Base-by-base conservation (phyloP, 1,140 invertebrate genomes). In the Asobara japonica region DNA sequence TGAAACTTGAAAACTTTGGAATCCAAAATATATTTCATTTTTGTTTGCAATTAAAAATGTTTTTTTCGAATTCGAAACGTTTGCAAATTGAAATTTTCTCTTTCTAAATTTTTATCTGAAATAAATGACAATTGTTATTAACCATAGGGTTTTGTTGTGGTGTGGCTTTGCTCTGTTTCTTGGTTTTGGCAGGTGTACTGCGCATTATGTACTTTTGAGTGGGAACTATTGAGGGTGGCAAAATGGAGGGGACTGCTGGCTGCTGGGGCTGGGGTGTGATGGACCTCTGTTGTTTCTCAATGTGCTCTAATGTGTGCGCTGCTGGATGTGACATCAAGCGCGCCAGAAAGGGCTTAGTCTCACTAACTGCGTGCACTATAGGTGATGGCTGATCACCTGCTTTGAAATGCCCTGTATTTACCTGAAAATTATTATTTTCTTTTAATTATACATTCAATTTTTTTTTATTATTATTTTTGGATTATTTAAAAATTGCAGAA, bases 271-370 rank as follows among this genome's bases (percentile, higher is more conserved):
- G 91, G 13, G 91, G 93, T 10, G 91, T 94, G 66, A 90, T 90
- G 36, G 92, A 92, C 61, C 93, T 89, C 77, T 96, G 94, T 76
- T 95, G 94, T 74, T 95, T 94, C 78, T 97, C 95, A 78, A 97
- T 94, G 82, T 96, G 94, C 79, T 96, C 95, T 8, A 97, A 91
- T 61, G 91, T 92, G 79, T 95, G 93, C 16, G 88, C 89, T 25
- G 93, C 92, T 3, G 93, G 93, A 81, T 94, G 92, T 30, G 93
- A 94, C 91, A 94, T 94, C 30, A 95, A 86, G 69, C 91, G 89
- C 73, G 93, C 92, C 1, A 94, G 83, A 3, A 91, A 74, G 5
- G 90, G 90, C 20, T 86, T 89, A 7, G 79, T 80, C 61, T 91
- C 90, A 6, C 84, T 83, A 1, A 80, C 74, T 18, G 86, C 88